Percentiles rank a stretch among this genome's conserved stretches.
Conservation (phyloP, 2,113 vertebrate species). For the Ursus arctos region DNA sequence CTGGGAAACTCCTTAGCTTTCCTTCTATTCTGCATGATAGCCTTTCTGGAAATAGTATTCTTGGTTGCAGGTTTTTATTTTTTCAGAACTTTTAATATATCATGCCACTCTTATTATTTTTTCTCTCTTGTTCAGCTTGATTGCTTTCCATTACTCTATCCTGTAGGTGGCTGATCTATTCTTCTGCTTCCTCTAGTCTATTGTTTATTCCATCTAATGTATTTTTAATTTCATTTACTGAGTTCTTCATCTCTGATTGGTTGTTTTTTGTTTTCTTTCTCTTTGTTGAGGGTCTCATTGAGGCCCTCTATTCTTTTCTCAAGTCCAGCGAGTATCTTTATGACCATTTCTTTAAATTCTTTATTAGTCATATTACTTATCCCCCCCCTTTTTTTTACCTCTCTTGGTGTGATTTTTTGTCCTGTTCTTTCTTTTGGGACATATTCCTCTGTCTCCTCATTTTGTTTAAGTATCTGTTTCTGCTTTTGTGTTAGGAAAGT, state of each 20-base stretch:
- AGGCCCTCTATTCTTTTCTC: neutral
- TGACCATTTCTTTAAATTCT: neutral
- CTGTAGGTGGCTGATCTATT: neutral
- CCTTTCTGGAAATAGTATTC: neutral
- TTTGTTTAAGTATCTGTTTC: neutral
- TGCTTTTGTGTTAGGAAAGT: neutral
- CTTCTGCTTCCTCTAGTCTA: neutral
- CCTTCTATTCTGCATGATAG: too few relatives aligned
- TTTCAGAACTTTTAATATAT: neutral
- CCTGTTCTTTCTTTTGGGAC: neutral
- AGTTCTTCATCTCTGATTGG: neutral
- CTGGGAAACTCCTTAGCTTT: neutral
- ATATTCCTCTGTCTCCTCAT: neutral
- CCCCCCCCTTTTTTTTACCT: neutral
- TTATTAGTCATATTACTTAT: neutral
- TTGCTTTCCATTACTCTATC: neutral
- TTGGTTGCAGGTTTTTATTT: neutral
- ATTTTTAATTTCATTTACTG: neutral
- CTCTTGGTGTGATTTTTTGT: neutral
- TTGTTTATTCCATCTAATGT: neutral
- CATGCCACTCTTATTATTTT: neutral
- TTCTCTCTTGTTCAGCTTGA: neutral
- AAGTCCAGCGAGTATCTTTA: neutral
- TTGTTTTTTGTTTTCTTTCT: neutral
- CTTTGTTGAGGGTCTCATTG: neutral